phyloP scores from a whole-genome alignment of 2,888 invertebrate genomes.

The Tachina fera region DNA sequence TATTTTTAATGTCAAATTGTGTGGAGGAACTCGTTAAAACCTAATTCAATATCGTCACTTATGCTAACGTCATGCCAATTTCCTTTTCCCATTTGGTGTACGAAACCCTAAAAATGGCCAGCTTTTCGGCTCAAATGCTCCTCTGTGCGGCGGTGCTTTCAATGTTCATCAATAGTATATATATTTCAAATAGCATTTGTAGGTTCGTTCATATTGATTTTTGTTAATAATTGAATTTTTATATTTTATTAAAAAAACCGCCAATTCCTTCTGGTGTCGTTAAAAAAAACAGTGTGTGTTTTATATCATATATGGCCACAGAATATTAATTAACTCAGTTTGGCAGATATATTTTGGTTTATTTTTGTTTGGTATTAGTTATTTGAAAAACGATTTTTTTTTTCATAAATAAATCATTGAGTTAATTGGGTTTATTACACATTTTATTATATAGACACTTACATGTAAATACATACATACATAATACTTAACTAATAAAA shows the following conservation, averaged over 20 bases:
- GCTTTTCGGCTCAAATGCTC: too few relatives aligned
- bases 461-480: too few relatives aligned
- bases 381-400: constrained; percentile 13
- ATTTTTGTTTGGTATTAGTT: constrained; percentile 11
- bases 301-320: constrained; percentile 49
- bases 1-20: too few relatives aligned
- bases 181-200: too few relatives aligned
- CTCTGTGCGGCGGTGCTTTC: too few relatives aligned
- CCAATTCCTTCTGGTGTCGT: constrained; percentile 15
- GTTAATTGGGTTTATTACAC: constrained; percentile 60
- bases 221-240: background rate
- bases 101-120: too few relatives aligned
- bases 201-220: too few relatives aligned
- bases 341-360: constrained; percentile 9
- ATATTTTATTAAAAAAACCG: constrained; percentile 36
- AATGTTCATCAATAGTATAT: too few relatives aligned
- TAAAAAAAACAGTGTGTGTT: constrained; percentile 31
- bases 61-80: too few relatives aligned
- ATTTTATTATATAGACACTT: constrained; percentile 36
- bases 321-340: constrained; percentile 59
- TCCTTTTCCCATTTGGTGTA: too few relatives aligned
- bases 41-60: too few relatives aligned
- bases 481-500: constrained; percentile 25
- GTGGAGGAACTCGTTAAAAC: too few relatives aligned
- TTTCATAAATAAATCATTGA: constrained; percentile 54